Base-by-base conservation (phyloP, 2,113 vertebrate genomes). In the Marcusenius ussheri region DNA sequence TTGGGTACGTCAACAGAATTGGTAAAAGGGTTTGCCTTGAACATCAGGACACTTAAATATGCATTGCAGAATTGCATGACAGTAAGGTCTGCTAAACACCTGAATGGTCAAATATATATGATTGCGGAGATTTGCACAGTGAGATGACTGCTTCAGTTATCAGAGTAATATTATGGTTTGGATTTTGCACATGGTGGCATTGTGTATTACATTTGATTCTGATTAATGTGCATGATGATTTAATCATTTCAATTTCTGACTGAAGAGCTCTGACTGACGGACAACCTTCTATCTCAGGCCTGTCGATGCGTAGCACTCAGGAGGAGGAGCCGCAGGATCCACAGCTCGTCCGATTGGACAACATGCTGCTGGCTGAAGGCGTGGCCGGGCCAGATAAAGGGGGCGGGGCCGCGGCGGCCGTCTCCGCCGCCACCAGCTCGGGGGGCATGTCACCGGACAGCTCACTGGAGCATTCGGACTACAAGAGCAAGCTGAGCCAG, bases 401-500 rank as follows among this genome's bases (percentile, higher is more conserved):
- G 0, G 97, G 97, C 0, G 97, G 97, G 9, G 97, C 97, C 0
- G 97, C 97, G 0, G 97, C 97, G 0, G 97, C 97, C 0, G 97
- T 97, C 0, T 97, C 97, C 0, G 97, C 97, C 0, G 97, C 97
- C 0, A 97, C 97, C 62, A 97, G 97, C 87, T 97, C 97, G 2
- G 97, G 97, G 3, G 95, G 95, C 91, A 97, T 97, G 94, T 97
- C 97, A 7, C 97, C 97, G 0, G 97, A 98, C 95, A 98, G 97
- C 95, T 97, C 97, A 84, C 96, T 97, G 53, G 97, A 98, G 91
- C 97, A 98, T 95, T 97, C 97, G 1, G 97, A 98, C 95, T 98
- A 98, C 94, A 97, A 98, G 92, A 97, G 96, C 95, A 98, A 98
- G 95, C 96, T 98, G 89, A 97, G 97, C 91, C 97, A 98, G 94